phyloP scores from a whole-genome alignment of 2,797 vertebrate species.

The Acipenser transmontanus region DNA sequence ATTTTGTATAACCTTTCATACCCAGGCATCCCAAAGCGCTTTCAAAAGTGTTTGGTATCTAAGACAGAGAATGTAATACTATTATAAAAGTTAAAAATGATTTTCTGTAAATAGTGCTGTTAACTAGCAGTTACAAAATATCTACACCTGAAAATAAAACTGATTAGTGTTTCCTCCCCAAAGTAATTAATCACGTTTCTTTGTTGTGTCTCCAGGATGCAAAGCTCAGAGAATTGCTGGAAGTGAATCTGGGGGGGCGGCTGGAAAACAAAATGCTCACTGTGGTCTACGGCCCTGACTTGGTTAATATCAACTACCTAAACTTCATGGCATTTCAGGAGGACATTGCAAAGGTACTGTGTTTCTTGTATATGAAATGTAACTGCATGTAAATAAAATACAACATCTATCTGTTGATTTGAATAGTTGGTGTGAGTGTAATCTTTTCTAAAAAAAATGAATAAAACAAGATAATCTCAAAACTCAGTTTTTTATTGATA shows the following conservation, averaged over 20 bases:
- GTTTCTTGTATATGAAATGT: too few species aligned
- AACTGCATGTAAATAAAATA: too few species aligned
- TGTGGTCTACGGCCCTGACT: constrained; percentile 84
- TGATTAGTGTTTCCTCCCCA: neutral
- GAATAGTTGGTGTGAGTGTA: too few species aligned
- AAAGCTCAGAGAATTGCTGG: constrained; percentile 85
- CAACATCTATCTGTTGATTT: too few species aligned
- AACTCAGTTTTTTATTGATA: too few species aligned
- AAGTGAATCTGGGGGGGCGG: constrained; percentile 72
- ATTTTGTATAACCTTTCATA: too few species aligned
- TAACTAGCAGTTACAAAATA: neutral
- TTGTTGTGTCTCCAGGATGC: constrained; percentile 66
- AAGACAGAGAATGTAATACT: neutral
- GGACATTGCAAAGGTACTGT: constrained; percentile 84
- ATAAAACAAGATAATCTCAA: too few species aligned
- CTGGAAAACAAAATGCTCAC: constrained; percentile 89
- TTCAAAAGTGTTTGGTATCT: too few species aligned
- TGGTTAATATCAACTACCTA: constrained; percentile 92
- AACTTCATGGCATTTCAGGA: constrained; percentile 97
- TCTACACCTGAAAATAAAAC: neutral
- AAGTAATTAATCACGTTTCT: neutral
- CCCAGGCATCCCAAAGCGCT: too few species aligned
- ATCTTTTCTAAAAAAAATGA: too few species aligned
- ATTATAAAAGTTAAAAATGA: neutral
- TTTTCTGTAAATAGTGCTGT: neutral